phyloP scores from a whole-genome alignment of 2,797 vertebrate species.

The Cercopithecus mitis region DNA sequence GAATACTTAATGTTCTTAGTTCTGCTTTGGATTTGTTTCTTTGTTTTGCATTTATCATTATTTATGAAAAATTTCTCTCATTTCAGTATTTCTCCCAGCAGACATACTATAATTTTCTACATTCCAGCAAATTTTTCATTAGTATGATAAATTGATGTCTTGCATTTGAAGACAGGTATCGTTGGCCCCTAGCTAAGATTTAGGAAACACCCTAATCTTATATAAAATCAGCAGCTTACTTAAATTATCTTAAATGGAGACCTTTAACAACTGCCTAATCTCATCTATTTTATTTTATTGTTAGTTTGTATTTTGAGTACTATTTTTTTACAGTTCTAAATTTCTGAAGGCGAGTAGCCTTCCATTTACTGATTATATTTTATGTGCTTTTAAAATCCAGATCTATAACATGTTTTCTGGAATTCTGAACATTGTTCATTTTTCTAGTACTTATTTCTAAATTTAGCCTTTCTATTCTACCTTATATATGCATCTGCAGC shows the following conservation, averaged over 20 bases:
- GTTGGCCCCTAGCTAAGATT: slow-evolving; percentile 19
- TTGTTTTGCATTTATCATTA: slow-evolving; percentile 37
- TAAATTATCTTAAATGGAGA: slow-evolving; percentile 28
- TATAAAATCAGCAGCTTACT: neutral
- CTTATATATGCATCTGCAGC: neutral
- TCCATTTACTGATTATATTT: slow-evolving; percentile 43
- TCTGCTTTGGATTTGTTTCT: neutral
- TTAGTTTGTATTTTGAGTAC: slow-evolving; percentile 21
- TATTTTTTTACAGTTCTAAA: slow-evolving; percentile 25
- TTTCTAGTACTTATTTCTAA: slow-evolving; percentile 40
- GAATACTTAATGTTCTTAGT: neutral
- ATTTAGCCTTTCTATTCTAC: neutral
- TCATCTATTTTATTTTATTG: slow-evolving; percentile 14
- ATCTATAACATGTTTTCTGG: neutral
- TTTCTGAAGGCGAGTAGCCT: slow-evolving; percentile 19
- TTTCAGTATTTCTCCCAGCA: slow-evolving; percentile 45
- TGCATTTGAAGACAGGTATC: slow-evolving; percentile 44
- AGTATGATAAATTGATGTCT: slow-evolving; percentile 15
- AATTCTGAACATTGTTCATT: neutral
- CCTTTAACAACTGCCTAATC: slow-evolving; percentile 5
- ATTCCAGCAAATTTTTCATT: slow-evolving; percentile 35
- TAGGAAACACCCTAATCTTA: neutral
- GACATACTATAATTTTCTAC: slow-evolving; percentile 17
- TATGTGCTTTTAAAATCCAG: slow-evolving; percentile 25
- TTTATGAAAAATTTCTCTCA: slow-evolving; percentile 23